Percentiles rank a stretch among this genome's conserved stretches.
phyloP scores from a whole-genome alignment of 1,140 invertebrate genomes.

The Subanguina moxae region DNA sequence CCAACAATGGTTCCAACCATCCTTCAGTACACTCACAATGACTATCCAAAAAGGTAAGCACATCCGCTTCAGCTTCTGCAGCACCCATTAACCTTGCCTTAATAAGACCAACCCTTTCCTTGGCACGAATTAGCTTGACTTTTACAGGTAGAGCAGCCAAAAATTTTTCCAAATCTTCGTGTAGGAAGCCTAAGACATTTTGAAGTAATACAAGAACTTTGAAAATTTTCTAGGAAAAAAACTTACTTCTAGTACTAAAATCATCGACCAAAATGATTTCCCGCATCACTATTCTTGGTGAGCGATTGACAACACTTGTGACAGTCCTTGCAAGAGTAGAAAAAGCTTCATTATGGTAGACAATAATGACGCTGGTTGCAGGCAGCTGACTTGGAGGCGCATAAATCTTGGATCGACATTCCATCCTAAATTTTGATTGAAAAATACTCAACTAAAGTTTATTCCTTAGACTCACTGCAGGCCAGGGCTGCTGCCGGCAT shows the following conservation, averaged over 20 bases:
- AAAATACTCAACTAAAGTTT: no score
- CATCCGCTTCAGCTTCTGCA: slow-evolving; percentile 75
- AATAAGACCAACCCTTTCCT: slow-evolving; percentile 74
- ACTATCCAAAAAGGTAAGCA: slow-evolving; percentile 93
- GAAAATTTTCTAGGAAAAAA: slow-evolving; percentile 2
- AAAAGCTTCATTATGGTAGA: slow-evolving; percentile 90
- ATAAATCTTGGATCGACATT: slow-evolving; percentile 47
- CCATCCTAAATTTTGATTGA: background rate
- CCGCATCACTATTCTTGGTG: slow-evolving; percentile 71
- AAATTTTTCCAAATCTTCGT: slow-evolving; percentile 73
- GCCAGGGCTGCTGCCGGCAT: no score
- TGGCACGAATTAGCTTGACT: slow-evolving; percentile 67
- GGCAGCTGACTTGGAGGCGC: slow-evolving; percentile 63
- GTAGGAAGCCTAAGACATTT: slow-evolving; percentile 67
- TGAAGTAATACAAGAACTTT: no score
- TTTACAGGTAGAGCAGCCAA: slow-evolving; percentile 68
- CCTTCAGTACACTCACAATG: slow-evolving; percentile 88
- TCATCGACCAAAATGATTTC: slow-evolving; percentile 91
- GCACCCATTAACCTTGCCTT: slow-evolving; percentile 81
- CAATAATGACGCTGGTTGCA: slow-evolving; percentile 76
- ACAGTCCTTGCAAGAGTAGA: slow-evolving; percentile 80
- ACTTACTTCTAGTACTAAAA: slow-evolving; percentile 72
- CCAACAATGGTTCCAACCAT: slow-evolving; percentile 81
- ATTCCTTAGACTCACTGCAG: no score
- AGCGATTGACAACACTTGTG: slow-evolving; percentile 77